Conservation (phyloP, 2,888 invertebrate genomes). For the Volucella bombylans region DNA sequence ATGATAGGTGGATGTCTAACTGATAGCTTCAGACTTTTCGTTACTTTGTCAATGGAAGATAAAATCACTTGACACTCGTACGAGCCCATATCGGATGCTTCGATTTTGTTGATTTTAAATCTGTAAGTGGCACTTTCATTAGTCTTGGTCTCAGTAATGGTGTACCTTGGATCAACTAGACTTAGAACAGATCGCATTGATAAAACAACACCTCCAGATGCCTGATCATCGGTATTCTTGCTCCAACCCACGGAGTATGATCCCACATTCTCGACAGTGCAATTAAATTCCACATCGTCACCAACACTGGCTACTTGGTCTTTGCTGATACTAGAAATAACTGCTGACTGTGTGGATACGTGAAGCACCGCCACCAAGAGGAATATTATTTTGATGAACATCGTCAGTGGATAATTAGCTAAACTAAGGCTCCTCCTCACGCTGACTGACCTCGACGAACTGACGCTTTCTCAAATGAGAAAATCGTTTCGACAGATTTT, state of each 20-base stretch:
- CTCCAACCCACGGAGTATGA: conserved; percentile 80
- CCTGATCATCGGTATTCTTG: conserved; percentile 78
- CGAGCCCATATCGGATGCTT: conserved; percentile 80
- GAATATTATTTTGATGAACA: conserved; percentile 59
- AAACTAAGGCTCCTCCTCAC: conserved; percentile 49
- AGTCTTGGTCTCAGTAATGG: conserved; percentile 77
- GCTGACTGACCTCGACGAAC: conserved; percentile 59
- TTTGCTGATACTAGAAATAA: conserved; percentile 79
- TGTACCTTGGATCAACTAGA: conserved; percentile 79
- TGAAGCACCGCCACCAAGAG: conserved; percentile 54
- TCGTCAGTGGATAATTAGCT: conserved; percentile 41
- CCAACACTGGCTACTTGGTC: conserved; percentile 80
- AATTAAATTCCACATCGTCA: conserved; percentile 80
- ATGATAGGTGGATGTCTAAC: conserved; percentile 81
- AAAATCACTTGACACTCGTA: conserved; percentile 82
- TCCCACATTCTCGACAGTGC: conserved; percentile 81
- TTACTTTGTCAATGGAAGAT: conserved; percentile 79
- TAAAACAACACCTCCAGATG: conserved; percentile 78
- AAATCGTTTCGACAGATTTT: conserved; percentile 46
- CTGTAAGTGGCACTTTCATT: conserved; percentile 78
- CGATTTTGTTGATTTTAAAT: conserved; percentile 79
- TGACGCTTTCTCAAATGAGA: conserved; percentile 40
- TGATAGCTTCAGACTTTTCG: conserved; percentile 78
- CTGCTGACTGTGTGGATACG: conserved; percentile 74
- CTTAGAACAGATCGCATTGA: conserved; percentile 80